Evolutionary conservation across 2,797 vertebrate species (phyloP).

Genomic region (Diceros bicornis): DNA sequence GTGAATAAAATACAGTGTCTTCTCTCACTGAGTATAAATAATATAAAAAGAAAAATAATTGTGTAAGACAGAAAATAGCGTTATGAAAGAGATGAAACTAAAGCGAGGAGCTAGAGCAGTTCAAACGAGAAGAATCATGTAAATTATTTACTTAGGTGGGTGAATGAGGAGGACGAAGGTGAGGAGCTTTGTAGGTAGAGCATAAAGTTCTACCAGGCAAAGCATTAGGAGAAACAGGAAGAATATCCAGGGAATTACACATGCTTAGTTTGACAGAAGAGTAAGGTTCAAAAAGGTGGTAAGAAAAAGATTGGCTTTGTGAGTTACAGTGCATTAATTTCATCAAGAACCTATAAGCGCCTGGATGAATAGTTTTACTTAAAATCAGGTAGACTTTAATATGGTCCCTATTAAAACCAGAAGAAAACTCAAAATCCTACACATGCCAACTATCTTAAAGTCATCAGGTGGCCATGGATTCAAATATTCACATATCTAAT

Average conservation of each 20-base stretch:
- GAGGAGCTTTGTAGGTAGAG: rapidly evolving
- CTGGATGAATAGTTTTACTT: background rate
- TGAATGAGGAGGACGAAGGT: rapidly evolving
- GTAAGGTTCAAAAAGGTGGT: background rate
- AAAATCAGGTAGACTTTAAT: background rate
- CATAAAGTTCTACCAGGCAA: background rate
- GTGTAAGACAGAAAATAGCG: background rate
- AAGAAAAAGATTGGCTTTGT: background rate
- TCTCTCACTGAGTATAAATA: background rate
- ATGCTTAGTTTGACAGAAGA: background rate
- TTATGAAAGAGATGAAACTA: background rate
- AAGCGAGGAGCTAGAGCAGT: background rate
- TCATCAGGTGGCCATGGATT: background rate
- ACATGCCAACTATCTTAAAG: background rate
- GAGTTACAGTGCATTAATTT: background rate
- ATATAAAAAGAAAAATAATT: background rate
- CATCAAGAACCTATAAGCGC: background rate
- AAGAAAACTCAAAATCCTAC: background rate
- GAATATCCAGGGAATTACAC: too few relatives aligned
- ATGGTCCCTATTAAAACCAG: background rate
- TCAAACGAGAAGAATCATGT: background rate
- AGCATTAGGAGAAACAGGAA: too few relatives aligned
- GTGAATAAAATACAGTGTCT: background rate
- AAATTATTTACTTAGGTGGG: background rate
- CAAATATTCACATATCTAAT: background rate